These are phyloP conservation scores for Drosophila vallismaia DNA, from an alignment of 2,888 invertebrate genomes.

Conservation along the genomic window DNA sequence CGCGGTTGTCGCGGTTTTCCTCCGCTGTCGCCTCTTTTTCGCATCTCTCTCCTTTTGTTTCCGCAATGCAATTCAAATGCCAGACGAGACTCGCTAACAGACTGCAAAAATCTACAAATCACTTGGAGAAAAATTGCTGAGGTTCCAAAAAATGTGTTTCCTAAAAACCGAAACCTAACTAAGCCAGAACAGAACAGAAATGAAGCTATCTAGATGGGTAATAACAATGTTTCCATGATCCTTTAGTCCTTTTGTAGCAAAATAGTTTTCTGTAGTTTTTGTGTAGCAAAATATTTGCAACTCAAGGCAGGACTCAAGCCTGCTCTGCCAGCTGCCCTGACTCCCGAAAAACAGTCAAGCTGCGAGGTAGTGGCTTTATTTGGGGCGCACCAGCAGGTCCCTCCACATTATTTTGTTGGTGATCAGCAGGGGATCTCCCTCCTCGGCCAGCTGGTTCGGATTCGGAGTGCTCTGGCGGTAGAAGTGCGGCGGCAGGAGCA, in stretches of 20 bases:
- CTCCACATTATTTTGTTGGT: slow-evolving; percentile 31
- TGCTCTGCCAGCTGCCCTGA: slow-evolving; percentile 8
- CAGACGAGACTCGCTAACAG: slow-evolving; percentile 1
- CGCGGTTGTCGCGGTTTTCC: slow-evolving; percentile 26
- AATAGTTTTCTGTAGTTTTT: background rate
- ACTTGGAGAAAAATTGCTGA: background rate
- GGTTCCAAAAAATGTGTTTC: too few species aligned
- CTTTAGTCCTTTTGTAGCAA: too few species aligned
- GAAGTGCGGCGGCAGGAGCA: slow-evolving; percentile 40
- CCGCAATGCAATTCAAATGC: slow-evolving; percentile 31
- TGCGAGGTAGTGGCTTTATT: slow-evolving; percentile 1
- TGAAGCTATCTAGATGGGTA: too few species aligned
- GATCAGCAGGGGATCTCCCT: slow-evolving; percentile 58
- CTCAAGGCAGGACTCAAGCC: background rate
- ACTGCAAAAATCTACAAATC: background rate
- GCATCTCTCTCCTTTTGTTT: slow-evolving; percentile 53
- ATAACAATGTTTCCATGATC: too few species aligned
- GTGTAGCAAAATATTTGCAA: background rate
- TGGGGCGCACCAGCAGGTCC: background rate
- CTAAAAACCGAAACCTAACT: too few species aligned
- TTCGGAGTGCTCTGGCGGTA: slow-evolving; percentile 51
- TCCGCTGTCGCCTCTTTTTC: slow-evolving; percentile 28
- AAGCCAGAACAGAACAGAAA: too few species aligned
- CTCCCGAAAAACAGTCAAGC: slow-evolving; percentile 4
- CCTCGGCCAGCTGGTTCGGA: slow-evolving; percentile 40